Evolutionary conservation across 1,140 invertebrate species (phyloP).

Genomic region (Glossosoma conforme): DNA sequence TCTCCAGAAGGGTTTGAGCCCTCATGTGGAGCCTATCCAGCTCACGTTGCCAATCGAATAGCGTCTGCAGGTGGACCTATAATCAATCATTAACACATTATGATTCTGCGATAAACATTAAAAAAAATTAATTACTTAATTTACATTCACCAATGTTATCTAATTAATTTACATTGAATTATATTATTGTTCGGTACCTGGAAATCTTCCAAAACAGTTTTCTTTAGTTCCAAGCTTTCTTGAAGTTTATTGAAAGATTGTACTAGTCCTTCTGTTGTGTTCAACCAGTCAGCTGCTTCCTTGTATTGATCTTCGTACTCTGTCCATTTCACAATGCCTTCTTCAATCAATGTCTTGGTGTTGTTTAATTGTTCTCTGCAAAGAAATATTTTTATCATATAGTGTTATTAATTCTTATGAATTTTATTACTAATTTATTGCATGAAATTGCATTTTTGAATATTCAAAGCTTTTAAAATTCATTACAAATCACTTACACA

Average conservation of each 20-base stretch:
- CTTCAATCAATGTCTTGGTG: constrained; percentile 79
- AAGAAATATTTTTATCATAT: constrained; percentile 26
- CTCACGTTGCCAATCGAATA: constrained; percentile 92
- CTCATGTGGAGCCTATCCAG: constrained; percentile 88
- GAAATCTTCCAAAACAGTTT: constrained; percentile 84
- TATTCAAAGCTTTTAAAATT: constrained; percentile 3
- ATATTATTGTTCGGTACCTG: too few species aligned
- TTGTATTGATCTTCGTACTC: constrained; percentile 92
- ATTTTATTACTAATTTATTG: constrained; percentile 4
- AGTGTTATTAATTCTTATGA: constrained; percentile 18
- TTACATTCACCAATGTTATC: too few species aligned
- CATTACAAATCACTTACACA: constrained; percentile 64
- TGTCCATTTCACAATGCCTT: constrained; percentile 90
- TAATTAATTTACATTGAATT: too few species aligned
- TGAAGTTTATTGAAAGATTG: constrained; percentile 89
- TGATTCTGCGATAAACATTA: too few species aligned
- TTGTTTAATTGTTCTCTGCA: constrained; percentile 65
- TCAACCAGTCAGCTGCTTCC: constrained; percentile 83
- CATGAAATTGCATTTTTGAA: constrained; percentile 13
- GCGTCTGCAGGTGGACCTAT: constrained; percentile 74
- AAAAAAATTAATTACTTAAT: too few species aligned
- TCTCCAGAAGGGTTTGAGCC: constrained; percentile 84
- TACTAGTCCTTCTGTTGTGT: constrained; percentile 78
- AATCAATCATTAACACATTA: too few species aligned
- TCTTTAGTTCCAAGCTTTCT: constrained; percentile 83